Percentiles rank a stretch among this genome's conserved stretches.
These are phyloP conservation scores for Lasiurus cinereus DNA, from an alignment of 2,113 vertebrate species.

Conservation along the genomic window DNA sequence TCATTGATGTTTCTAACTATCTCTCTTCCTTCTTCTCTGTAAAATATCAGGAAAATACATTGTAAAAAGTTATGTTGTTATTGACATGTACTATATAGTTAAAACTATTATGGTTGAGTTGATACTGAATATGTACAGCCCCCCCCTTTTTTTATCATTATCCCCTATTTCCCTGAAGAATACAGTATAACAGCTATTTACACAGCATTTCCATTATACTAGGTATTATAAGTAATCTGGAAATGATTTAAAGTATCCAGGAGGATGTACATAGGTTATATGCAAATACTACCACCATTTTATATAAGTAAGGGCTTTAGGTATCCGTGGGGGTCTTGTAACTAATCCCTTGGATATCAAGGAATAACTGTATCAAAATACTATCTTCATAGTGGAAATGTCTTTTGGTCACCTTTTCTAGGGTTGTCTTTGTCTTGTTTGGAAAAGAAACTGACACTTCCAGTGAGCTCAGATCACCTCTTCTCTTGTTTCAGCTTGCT, in stretches of 20 bases:
- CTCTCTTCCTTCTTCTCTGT: no score
- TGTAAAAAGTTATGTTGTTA: not conserved
- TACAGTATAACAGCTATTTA: not conserved
- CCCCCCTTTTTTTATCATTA: not conserved
- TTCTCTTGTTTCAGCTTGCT: slow-evolving; percentile 29
- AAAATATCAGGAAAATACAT: not conserved
- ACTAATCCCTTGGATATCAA: not conserved
- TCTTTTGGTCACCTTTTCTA: slow-evolving; percentile 23
- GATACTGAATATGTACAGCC: not conserved
- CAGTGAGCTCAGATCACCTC: not conserved
- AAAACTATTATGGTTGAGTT: not conserved
- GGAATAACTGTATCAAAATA: not conserved
- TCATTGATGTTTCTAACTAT: no score
- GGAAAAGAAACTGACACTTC: not conserved
- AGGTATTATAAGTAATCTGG: not conserved
- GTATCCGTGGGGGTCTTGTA: not conserved
- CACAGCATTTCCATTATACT: not conserved
- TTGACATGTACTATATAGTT: not conserved
- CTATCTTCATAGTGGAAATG: not conserved
- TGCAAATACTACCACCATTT: not conserved
- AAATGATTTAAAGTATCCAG: not conserved
- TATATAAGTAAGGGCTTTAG: not conserved
- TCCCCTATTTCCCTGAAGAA: not conserved
- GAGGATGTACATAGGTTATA: not conserved
- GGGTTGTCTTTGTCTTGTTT: not conserved